These are phyloP conservation scores for Gymnocypris eckloni DNA, from an alignment of 2,797 vertebrate species.

Conservation along the genomic window DNA sequence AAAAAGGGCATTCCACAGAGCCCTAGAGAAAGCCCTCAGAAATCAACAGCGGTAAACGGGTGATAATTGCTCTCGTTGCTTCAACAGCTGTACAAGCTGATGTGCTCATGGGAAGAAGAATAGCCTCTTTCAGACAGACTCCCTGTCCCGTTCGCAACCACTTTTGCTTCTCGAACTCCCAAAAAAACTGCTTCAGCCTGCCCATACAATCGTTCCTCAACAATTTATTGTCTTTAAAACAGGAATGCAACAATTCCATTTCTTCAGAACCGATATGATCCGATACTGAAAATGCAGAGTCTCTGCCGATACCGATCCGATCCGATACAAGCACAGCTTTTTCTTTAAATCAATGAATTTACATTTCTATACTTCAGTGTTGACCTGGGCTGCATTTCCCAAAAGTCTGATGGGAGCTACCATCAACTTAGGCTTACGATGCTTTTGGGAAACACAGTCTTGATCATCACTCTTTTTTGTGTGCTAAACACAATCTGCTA, in stretches of 20 bases:
- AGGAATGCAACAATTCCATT: neutral
- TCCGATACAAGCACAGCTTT: neutral
- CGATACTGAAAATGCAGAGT: neutral
- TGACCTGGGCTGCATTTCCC: neutral
- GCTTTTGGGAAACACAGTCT: too few species aligned
- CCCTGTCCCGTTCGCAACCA: conserved; percentile 59
- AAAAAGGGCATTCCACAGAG: conserved; percentile 44
- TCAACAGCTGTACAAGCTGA: conserved; percentile 74
- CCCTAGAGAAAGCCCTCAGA: conserved; percentile 48
- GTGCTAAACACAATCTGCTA: neutral
- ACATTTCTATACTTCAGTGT: neutral
- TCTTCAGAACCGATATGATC: neutral
- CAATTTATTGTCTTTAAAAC: conserved; percentile 53
- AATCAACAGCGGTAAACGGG: conserved; percentile 64
- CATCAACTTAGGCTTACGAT: neutral
- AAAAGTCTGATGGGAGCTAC: neutral
- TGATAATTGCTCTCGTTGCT: conserved; percentile 67
- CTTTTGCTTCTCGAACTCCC: conserved; percentile 43
- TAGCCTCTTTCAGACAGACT: conserved; percentile 68
- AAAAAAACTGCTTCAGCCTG: conserved; percentile 57
- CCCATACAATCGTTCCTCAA: conserved; percentile 66
- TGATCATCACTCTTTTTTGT: too few species aligned
- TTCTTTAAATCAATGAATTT: neutral
- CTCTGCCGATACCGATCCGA: neutral
- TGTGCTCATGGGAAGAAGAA: conserved; percentile 66